Evolutionary conservation across 1,140 invertebrate genomes (phyloP).

Genomic region (Spodoptera litura): DNA sequence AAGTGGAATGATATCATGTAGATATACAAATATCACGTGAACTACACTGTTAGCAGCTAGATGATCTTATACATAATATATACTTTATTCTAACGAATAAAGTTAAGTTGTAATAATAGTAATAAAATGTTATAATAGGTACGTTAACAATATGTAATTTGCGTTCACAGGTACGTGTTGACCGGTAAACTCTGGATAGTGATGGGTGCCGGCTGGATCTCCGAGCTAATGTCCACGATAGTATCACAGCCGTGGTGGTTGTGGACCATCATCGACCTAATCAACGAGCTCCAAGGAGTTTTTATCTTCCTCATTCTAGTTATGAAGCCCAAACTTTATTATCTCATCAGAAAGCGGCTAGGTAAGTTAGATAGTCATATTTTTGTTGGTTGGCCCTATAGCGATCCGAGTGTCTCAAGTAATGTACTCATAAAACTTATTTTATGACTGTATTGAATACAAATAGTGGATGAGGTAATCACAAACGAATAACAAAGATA

Average conservation of each 20-base stretch:
- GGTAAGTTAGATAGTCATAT: conserved; percentile 72
- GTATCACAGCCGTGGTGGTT: conserved; percentile 82
- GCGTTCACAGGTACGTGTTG: conserved; percentile 67
- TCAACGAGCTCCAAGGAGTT: conserved; percentile 89
- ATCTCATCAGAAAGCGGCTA: conserved; percentile 82
- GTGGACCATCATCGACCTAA: conserved; percentile 87
- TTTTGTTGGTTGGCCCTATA: background rate
- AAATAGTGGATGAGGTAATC: background rate
- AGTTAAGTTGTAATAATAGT: no score
- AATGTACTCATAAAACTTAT: background rate
- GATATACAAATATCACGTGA: no score
- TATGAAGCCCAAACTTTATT: conserved; percentile 87
- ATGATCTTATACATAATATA: background rate
- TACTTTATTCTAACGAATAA: no score
- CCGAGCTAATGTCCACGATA: conserved; percentile 88
- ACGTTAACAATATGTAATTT: background rate
- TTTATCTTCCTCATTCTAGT: conserved; percentile 89
- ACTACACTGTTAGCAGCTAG: background rate
- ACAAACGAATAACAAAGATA: conserved; percentile 15
- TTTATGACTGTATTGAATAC: background rate
- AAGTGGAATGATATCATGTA: no score
- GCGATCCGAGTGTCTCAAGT: background rate
- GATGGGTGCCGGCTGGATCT: conserved; percentile 91
- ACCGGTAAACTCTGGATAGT: conserved; percentile 91
- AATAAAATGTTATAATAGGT: no score